Conservation (phyloP, 2,888 invertebrate genomes). For the Venusia cambrica region DNA sequence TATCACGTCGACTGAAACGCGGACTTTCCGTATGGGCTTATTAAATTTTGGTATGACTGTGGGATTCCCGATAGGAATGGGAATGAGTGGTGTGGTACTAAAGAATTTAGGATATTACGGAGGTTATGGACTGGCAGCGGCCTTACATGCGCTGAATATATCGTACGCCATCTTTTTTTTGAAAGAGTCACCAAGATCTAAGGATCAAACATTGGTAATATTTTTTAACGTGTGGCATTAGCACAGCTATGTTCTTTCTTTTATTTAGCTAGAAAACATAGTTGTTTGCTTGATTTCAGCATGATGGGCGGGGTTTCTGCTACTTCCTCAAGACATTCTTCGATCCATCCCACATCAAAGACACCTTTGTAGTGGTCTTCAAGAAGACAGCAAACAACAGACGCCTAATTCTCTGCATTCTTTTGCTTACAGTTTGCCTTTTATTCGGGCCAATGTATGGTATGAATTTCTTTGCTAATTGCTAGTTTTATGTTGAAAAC, state of each 20-base stretch:
- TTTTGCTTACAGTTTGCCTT: constrained; percentile 63
- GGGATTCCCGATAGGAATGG: constrained; percentile 93
- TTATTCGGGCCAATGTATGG: constrained; percentile 79
- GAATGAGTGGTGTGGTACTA: constrained; percentile 87
- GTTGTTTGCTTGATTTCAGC: constrained; percentile 51
- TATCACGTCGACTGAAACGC: constrained; percentile 87
- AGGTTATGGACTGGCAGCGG: constrained; percentile 85
- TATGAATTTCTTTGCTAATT: no score
- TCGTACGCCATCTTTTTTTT: constrained; percentile 84
- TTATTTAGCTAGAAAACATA: no score
- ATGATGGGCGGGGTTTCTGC: constrained; percentile 46
- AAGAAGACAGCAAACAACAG: constrained; percentile 65
- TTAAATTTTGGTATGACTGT: constrained; percentile 91
- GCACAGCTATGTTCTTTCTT: no score
- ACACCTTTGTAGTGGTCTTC: constrained; percentile 68
- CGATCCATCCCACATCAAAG: constrained; percentile 57
- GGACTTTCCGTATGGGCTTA: constrained; percentile 91
- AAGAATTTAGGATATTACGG: constrained; percentile 88
- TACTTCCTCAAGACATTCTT: constrained; percentile 57
- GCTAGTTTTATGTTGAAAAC: no score
- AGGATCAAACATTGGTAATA: constrained; percentile 55
- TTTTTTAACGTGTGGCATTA: no score
- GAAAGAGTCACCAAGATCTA: constrained; percentile 77
- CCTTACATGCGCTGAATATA: constrained; percentile 84
- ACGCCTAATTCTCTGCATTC: constrained; percentile 55